Evolutionary conservation across 2,888 invertebrate species (phyloP).

Genomic region (Empis stercorea): DNA sequence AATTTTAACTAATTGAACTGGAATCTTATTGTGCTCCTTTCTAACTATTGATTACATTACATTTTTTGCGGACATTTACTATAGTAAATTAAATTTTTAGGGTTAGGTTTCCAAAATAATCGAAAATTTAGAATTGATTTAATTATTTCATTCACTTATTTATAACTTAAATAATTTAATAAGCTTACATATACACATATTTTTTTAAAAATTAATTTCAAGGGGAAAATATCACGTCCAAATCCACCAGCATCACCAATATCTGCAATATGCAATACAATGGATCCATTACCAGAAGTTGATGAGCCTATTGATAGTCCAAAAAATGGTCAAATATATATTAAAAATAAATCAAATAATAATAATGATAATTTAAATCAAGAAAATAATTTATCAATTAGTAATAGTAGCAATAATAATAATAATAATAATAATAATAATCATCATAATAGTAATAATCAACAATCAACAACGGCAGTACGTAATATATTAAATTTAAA

Average conservation of each 20-base stretch:
- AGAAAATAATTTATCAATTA: background rate
- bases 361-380: background rate
- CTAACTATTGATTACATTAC: too few species aligned
- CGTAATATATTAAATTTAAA: slow-evolving; percentile 1
- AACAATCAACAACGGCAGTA: background rate
- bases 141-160: background rate
- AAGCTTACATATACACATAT: background rate
- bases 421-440: background rate
- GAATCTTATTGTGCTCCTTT: too few species aligned
- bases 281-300: slow-evolving; percentile 36
- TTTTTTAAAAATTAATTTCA: background rate
- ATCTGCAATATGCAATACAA: slow-evolving; percentile 19
- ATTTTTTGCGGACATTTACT: too few species aligned
- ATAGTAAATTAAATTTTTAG: too few species aligned
- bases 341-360: background rate
- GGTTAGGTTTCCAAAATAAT: too few species aligned
- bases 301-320: slow-evolving; percentile 34
- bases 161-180: background rate
- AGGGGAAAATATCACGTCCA: slow-evolving; percentile 11
- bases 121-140: too few species aligned
- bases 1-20: too few species aligned
- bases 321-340: slow-evolving; percentile 8
- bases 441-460: background rate
- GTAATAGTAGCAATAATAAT: too few species aligned
- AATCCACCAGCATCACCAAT: slow-evolving; percentile 16